Percentiles rank a stretch among this genome's conserved stretches.
phyloP scores from a whole-genome alignment of 1,140 invertebrate genomes.

The Euschistus heros region DNA sequence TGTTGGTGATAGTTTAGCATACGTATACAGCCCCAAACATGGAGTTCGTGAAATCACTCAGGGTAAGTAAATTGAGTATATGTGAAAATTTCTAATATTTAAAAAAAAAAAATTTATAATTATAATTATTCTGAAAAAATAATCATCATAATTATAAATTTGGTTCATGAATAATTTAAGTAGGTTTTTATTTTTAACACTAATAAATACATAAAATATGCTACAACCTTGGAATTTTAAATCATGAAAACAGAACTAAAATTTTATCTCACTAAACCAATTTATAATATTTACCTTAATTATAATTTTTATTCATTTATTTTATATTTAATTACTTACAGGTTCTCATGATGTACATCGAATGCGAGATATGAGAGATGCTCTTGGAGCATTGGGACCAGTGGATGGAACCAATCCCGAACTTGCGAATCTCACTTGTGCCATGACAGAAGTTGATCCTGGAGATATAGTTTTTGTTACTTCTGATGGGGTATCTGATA shows the following conservation, averaged over 20 bases:
- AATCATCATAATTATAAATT: no score
- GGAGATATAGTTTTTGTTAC: constrained; percentile 84
- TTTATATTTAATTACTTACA: constrained; percentile 27
- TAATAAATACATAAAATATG: no score
- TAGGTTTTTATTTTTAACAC: no score
- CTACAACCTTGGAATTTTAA: no score
- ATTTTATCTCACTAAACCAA: no score
- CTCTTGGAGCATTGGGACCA: constrained; percentile 77
- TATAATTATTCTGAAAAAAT: no score
- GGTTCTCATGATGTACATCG: constrained; percentile 83
- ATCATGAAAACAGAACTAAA: no score
- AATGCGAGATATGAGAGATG: constrained; percentile 85
- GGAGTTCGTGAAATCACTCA: constrained; percentile 63
- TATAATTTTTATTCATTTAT: not conserved
- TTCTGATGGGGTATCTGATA: constrained; percentile 86
- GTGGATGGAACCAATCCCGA: constrained; percentile 83
- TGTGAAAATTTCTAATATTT: no score
- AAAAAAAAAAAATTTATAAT: no score
- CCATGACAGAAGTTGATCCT: constrained; percentile 69
- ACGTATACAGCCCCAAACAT: constrained; percentile 68
- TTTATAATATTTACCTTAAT: no score
- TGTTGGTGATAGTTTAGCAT: constrained; percentile 82
- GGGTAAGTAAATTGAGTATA: constrained; percentile 41
- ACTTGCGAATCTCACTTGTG: constrained; percentile 80
- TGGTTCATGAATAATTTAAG: no score